Conservation (phyloP, 2,888 invertebrate species). For the Dioctria rufipes region DNA sequence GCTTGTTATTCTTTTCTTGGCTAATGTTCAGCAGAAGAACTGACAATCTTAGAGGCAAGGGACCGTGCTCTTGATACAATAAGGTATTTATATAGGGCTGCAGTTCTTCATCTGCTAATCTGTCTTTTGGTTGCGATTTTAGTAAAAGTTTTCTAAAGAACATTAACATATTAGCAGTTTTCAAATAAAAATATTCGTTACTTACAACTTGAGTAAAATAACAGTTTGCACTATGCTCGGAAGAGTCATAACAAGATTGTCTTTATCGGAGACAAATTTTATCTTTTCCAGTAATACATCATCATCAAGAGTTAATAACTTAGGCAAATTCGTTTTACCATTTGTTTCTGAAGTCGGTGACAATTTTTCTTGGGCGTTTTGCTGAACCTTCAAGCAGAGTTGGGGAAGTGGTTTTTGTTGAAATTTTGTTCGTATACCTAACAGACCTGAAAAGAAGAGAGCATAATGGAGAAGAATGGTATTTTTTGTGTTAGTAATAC, state of each 20-base stretch:
- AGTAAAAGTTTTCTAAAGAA: slow-evolving; percentile 77
- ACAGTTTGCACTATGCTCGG: slow-evolving; percentile 85
- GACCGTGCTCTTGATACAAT: slow-evolving; percentile 77
- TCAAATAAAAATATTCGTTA: not conserved
- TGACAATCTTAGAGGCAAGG: slow-evolving; percentile 84
- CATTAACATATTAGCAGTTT: slow-evolving; percentile 54
- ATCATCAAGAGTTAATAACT: slow-evolving; percentile 84
- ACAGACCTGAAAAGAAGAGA: slow-evolving; percentile 66
- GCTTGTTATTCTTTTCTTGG: slow-evolving; percentile 82
- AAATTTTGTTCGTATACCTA: slow-evolving; percentile 92
- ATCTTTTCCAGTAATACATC: slow-evolving; percentile 89
- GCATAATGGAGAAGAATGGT: too few species aligned
- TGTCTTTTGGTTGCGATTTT: slow-evolving; percentile 85
- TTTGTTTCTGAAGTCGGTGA: slow-evolving; percentile 73
- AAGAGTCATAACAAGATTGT: slow-evolving; percentile 72
- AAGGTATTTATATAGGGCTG: slow-evolving; percentile 82
- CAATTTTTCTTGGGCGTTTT: slow-evolving; percentile 70
- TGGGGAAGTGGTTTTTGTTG: slow-evolving; percentile 89
- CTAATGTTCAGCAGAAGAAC: slow-evolving; percentile 83
- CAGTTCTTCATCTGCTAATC: slow-evolving; percentile 85
- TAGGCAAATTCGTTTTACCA: slow-evolving; percentile 74
- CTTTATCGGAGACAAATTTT: slow-evolving; percentile 77
- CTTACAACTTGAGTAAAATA: slow-evolving; percentile 83
- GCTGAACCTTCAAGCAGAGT: slow-evolving; percentile 80
- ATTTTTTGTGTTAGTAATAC: too few species aligned